phyloP scores from a whole-genome alignment of 2,113 vertebrate species.

The Brachirus orientalis region DNA sequence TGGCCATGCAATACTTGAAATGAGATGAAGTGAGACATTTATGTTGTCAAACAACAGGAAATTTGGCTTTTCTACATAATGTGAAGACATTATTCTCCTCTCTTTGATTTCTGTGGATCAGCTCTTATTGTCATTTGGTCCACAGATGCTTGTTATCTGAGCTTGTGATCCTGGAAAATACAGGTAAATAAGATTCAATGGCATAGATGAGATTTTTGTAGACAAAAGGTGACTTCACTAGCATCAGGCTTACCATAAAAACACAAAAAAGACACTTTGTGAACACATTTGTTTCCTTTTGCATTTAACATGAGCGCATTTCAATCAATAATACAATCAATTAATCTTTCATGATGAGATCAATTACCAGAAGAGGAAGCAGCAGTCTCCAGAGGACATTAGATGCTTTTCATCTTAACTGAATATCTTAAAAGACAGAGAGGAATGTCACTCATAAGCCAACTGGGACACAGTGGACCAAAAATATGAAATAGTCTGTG shows the following conservation, averaged over 20 bases:
- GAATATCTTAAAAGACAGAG: constrained; percentile 8
- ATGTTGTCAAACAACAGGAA: constrained; percentile 12
- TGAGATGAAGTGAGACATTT: too few species aligned
- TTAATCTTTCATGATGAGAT: constrained; percentile 44
- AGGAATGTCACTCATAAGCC: constrained; percentile 28
- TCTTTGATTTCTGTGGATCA: constrained; percentile 10
- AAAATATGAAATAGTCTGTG: constrained; percentile 46
- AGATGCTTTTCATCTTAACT: constrained; percentile 19
- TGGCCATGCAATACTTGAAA: not conserved
- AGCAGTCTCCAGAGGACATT: constrained; percentile 18
- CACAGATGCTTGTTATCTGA: constrained; percentile 20
- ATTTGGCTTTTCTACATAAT: constrained; percentile 16
- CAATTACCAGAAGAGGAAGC: constrained; percentile 22
- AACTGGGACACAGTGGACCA: not conserved
- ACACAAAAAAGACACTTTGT: too few species aligned
- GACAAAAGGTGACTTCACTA: not conserved
- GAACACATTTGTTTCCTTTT: too few species aligned
- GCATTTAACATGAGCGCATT: too few species aligned
- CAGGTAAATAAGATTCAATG: constrained; percentile 17
- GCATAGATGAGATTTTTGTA: too few species aligned
- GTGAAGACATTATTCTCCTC: constrained; percentile 1
- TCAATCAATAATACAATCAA: constrained; percentile 36
- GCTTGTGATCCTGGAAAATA: not conserved
- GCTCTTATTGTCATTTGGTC: constrained; percentile 11
- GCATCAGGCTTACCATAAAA: constrained; percentile 12